A percentile compares a stretch with the other conserved stretches of the same genome.
These are phyloP conservation scores for Goniozus legneri DNA, from an alignment of 1,140 invertebrate species.

Conservation along the genomic window DNA sequence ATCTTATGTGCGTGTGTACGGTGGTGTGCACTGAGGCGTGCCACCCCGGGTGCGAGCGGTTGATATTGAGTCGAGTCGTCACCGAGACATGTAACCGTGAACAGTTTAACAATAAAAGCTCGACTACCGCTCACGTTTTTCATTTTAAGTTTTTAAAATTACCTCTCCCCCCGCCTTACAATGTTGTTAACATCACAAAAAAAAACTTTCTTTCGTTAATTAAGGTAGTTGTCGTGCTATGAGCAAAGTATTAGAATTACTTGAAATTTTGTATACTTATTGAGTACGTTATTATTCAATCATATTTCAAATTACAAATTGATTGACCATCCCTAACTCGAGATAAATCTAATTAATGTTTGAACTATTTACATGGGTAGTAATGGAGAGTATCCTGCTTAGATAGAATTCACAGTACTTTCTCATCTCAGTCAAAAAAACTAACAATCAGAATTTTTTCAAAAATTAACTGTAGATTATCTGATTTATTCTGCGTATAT, in stretches of 20 bases:
- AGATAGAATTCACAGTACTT: constrained; percentile 1
- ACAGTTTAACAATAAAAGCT: no score
- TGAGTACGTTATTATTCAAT: constrained; percentile 1
- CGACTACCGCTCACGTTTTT: no score
- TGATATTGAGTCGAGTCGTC: no score
- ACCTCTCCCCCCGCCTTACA: no score
- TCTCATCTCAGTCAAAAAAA: constrained; percentile 2
- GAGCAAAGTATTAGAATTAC: constrained; percentile 55
- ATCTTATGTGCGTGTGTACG: no score
- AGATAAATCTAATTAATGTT: not conserved
- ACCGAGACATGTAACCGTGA: no score
- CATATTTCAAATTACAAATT: not conserved
- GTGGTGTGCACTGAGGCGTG: no score
- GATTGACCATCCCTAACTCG: constrained; percentile 4
- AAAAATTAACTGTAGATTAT: not conserved
- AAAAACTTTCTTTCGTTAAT: constrained; percentile 13
- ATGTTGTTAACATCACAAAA: no score
- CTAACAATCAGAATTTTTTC: not conserved
- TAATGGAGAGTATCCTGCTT: constrained; percentile 6
- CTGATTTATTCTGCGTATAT: constrained; percentile 2
- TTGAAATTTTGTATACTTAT: constrained; percentile 17
- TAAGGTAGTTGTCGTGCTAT: constrained; percentile 52
- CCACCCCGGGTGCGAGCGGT: no score
- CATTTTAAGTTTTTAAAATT: no score
- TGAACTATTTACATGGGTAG: not conserved